Conservation (phyloP, 2,888 invertebrate species). For the Drymonia ruficornis region DNA sequence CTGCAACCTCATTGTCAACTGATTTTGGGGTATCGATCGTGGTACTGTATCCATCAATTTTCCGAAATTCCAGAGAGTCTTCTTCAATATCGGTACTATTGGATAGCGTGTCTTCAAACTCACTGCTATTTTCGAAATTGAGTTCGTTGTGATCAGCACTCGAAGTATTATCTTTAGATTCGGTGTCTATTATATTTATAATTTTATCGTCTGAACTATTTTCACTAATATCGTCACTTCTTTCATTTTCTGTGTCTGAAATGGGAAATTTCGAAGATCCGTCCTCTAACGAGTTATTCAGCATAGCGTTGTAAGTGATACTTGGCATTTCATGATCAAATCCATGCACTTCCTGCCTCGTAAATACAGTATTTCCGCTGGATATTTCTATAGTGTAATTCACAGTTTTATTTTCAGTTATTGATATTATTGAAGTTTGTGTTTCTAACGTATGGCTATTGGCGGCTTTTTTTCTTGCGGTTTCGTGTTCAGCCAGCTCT, state of each 20-base stretch:
- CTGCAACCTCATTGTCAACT: slow-evolving; percentile 63
- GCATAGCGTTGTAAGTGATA: slow-evolving; percentile 16
- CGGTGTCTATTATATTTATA: slow-evolving; percentile 42
- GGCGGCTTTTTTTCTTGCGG: slow-evolving; percentile 21
- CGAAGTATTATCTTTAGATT: slow-evolving; percentile 43
- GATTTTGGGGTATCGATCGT: slow-evolving; percentile 54
- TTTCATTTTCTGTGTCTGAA: slow-evolving; percentile 49
- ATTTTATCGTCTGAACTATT: slow-evolving; percentile 43
- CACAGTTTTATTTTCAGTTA: slow-evolving; percentile 62
- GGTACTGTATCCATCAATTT: slow-evolving; percentile 43
- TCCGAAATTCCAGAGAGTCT: slow-evolving; percentile 59
- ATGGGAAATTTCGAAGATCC: slow-evolving; percentile 53
- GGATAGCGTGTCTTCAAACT: slow-evolving; percentile 47
- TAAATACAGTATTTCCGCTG: slow-evolving; percentile 15
- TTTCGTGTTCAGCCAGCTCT: slow-evolving; percentile 72
- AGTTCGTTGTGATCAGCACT: slow-evolving; percentile 39
- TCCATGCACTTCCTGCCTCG: slow-evolving; percentile 8
- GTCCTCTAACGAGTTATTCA: slow-evolving; percentile 47
- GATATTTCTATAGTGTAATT: slow-evolving; percentile 59
- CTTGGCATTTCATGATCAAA: slow-evolving; percentile 6
- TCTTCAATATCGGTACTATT: slow-evolving; percentile 59
- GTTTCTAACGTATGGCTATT: slow-evolving; percentile 61
- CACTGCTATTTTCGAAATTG: slow-evolving; percentile 44
- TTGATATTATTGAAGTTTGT: slow-evolving; percentile 71
- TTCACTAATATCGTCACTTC: slow-evolving; percentile 36